phyloP scores from a whole-genome alignment of 2,113 vertebrate genomes.

The Neopipo cinnamomea region DNA sequence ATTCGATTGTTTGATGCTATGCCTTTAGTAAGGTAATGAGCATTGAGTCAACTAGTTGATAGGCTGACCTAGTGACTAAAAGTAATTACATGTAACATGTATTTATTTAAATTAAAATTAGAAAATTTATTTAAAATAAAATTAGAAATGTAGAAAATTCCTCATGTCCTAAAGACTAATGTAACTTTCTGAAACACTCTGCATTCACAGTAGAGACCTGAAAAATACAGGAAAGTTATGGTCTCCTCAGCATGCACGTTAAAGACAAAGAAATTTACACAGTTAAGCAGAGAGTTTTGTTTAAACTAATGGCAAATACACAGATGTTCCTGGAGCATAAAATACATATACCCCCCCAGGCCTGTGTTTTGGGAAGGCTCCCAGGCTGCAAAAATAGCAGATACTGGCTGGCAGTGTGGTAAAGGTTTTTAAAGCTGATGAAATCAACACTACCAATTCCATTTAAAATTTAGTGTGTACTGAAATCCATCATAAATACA shows the following conservation, averaged over 20 bases:
- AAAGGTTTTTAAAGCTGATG: background rate
- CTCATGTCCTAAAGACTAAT: background rate
- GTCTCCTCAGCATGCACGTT: background rate
- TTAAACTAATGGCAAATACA: background rate
- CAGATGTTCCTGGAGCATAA: background rate
- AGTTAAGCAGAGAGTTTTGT: background rate
- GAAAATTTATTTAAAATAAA: too few relatives aligned
- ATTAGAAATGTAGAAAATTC: background rate
- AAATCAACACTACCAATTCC: background rate
- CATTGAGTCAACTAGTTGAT: background rate
- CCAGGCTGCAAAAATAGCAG: background rate
- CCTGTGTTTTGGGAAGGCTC: background rate
- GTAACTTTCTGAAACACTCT: background rate
- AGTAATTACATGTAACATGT: background rate
- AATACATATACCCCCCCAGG: rapidly evolving
- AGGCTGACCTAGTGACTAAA: background rate
- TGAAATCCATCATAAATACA: background rate
- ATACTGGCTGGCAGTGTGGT: background rate
- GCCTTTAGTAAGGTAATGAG: background rate
- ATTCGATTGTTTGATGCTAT: background rate
- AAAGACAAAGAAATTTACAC: background rate
- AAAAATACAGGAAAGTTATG: background rate
- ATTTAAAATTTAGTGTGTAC: background rate
- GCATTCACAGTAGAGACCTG: background rate
- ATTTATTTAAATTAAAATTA: background rate